Evolutionary conservation across 2,113 vertebrate genomes (phyloP).

Genomic region (Phylloscopus trochiloides): DNA sequence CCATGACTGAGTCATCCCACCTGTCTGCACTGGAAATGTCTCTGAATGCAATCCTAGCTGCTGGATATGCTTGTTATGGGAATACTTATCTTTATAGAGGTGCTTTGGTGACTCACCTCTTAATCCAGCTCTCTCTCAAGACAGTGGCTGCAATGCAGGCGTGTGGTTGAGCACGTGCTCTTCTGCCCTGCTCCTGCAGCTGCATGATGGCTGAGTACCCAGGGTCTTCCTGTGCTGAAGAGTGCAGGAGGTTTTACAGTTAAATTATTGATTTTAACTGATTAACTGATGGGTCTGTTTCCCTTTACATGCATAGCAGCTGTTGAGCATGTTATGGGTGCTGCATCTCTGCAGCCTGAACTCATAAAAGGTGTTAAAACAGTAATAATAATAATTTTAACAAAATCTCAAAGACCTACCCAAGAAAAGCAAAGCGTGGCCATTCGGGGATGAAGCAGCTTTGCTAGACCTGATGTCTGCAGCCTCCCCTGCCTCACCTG

Average conservation of each 20-base stretch:
- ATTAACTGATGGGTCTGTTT: not conserved
- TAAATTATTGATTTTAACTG: not conserved
- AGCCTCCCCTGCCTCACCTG: not conserved
- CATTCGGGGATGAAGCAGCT: not conserved
- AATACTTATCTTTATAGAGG: not conserved
- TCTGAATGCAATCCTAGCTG: not conserved
- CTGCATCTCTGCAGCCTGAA: not conserved
- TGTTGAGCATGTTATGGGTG: not conserved
- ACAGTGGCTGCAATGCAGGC: accelerated
- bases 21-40: not conserved
- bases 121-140: not conserved
- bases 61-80: not conserved
- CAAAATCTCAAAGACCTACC: not conserved
- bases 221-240: not conserved
- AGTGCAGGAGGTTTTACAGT: not conserved
- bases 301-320: not conserved
- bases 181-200: not conserved
- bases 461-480: not conserved
- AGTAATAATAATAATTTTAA: not conserved
- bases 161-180: accelerated
- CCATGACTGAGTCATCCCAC: not conserved
- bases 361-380: not conserved
- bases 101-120: not conserved
- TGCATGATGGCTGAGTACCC: accelerated
- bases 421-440: not conserved